These are phyloP conservation scores for Nymphalis polychloros DNA, from an alignment of 2,888 invertebrate genomes.

Conservation along the genomic window DNA sequence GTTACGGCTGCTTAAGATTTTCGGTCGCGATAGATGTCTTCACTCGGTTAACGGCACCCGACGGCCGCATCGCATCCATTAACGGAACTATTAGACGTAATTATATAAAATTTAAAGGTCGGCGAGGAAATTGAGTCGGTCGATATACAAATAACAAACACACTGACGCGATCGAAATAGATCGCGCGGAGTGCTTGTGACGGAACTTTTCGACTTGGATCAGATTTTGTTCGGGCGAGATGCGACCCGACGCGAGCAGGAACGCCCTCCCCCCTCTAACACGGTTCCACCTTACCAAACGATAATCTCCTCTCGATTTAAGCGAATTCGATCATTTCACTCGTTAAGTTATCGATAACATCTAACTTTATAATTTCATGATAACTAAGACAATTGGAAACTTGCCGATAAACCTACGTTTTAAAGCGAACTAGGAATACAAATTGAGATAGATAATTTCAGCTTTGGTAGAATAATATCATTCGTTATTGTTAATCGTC, in stretches of 20 bases:
- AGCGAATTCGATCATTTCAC: slow-evolving; percentile 37
- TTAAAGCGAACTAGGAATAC: slow-evolving; percentile 81
- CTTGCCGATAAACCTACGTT: slow-evolving; percentile 77
- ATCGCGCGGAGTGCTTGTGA: slow-evolving; percentile 36
- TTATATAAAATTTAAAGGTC: slow-evolving; percentile 54
- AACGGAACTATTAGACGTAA: slow-evolving; percentile 59
- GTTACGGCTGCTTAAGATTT: slow-evolving; percentile 54
- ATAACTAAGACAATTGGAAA: slow-evolving; percentile 76
- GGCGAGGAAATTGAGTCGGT: slow-evolving; percentile 46
- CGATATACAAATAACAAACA: slow-evolving; percentile 47
- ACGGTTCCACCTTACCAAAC: slow-evolving; percentile 77
- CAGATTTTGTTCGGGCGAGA: not conserved
- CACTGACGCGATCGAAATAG: slow-evolving; percentile 37
- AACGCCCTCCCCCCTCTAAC: slow-evolving; percentile 62
- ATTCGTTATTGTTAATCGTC: slow-evolving; percentile 54
- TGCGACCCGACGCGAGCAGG: slow-evolving; percentile 47
- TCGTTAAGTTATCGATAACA: slow-evolving; percentile 55
- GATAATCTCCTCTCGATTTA: slow-evolving; percentile 59
- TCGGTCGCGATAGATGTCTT: slow-evolving; percentile 48
- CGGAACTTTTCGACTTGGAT: not conserved
- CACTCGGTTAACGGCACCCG: slow-evolving; percentile 50
- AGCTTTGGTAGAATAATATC: slow-evolving; percentile 79
- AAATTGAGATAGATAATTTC: slow-evolving; percentile 79
- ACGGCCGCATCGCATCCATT: slow-evolving; percentile 53
- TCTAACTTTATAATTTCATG: slow-evolving; percentile 68